Base-by-base conservation (phyloP, 2,888 invertebrate genomes). In the Silvanus unidentatus region DNA sequence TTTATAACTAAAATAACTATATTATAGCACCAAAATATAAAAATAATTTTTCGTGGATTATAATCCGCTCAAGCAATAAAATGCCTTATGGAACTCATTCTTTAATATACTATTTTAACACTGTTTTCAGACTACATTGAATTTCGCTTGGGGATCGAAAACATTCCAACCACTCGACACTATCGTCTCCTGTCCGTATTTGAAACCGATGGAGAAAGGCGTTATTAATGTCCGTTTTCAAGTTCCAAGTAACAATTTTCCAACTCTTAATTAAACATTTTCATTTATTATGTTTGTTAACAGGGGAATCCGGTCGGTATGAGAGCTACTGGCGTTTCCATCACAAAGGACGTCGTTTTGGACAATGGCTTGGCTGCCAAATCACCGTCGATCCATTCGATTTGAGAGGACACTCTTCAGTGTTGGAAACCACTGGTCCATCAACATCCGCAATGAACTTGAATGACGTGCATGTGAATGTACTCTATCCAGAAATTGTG, bases 311-410 rank as follows among this genome's bases (percentile, higher is more conserved):
- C 27, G 73, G 73, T 8, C 58, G 57, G 16, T 74, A 73, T 49
- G 72, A 73, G 53, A 70, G 69, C 42, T 72, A 73, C 52, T 74
- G 72, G 71, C 68, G 72, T 47, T 73, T 73, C 51, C 65, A 69
- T 48, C 69, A 73, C 47, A 59, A 63, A 28, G 66, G 67, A 2
- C 61, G 63, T n/a, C 64, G 73, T 37, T 73, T 73, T 50, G 73
- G 73, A 1, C 68, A 70, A 16, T 70, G 71, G 69, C 48, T 74
- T 9, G 67, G 69, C 11, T 71, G 69, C 45, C 64, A 68, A 36
- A 54, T 73, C 4, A 64, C 67, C 12, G 71, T 73, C 1, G 71
- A 71, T 44, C 49, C 55, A 1, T 32, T 32, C 10, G 13, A 22
- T 8, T 22, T 22, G 8, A 22, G 8, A 41, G 54, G 52, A 6